These are phyloP conservation scores for Taxidea taxus DNA, from an alignment of 2,113 vertebrate species.

Conservation along the genomic window DNA sequence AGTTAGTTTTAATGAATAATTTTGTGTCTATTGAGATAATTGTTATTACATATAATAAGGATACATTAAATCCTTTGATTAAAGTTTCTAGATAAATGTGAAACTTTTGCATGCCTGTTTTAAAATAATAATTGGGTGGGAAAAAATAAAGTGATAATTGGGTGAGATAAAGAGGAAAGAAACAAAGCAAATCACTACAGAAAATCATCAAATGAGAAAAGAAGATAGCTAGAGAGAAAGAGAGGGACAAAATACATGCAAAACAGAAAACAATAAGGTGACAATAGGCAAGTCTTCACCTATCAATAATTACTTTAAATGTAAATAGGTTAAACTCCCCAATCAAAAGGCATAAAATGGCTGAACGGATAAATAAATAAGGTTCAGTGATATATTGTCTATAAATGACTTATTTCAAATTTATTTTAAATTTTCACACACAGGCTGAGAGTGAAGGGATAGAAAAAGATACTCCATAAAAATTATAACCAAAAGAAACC, in stretches of 20 bases:
- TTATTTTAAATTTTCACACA: background rate
- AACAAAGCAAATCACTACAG: background rate
- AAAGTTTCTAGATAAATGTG: background rate
- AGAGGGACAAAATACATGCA: background rate
- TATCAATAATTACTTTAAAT: background rate
- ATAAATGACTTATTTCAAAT: background rate
- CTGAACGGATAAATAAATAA: background rate
- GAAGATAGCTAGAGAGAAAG: background rate
- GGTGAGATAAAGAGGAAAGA: background rate
- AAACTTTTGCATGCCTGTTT: background rate
- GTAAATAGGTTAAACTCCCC: background rate
- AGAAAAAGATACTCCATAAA: background rate
- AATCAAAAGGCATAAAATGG: background rate
- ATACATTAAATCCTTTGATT: background rate
- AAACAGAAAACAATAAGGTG: background rate
- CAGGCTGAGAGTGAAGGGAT: background rate
- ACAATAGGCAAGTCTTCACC: background rate
- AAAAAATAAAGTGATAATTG: background rate
- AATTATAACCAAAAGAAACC: background rate
- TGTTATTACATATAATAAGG: background rate
- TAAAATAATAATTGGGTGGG: background rate
- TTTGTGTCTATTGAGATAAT: background rate
- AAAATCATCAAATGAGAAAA: background rate
- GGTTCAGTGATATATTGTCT: background rate
- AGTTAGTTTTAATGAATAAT: background rate